phyloP scores from a whole-genome alignment of 2,113 vertebrate genomes.

The Rynchops niger region DNA sequence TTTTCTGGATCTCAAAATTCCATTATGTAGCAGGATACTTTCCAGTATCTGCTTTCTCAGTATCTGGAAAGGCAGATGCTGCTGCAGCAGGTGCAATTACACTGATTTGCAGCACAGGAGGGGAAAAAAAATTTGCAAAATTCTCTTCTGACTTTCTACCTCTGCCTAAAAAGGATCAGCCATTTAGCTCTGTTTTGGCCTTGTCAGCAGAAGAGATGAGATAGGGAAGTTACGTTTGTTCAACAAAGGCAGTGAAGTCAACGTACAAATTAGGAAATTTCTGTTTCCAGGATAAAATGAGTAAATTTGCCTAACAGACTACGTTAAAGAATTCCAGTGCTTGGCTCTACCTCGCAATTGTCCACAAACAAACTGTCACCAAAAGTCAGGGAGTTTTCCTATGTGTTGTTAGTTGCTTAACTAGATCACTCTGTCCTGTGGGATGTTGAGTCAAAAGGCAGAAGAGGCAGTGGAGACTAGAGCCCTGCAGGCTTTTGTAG shows the following conservation, averaged over 20 bases:
- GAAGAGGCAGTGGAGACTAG: not conserved
- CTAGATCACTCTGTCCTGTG: not conserved
- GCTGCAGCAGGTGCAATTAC: constrained; percentile 9
- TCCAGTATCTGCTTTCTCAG: constrained; percentile 10
- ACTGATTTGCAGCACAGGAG: not conserved
- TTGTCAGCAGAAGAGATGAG: not conserved
- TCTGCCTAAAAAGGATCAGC: not conserved
- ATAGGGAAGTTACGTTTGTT: not conserved
- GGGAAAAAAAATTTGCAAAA: not conserved
- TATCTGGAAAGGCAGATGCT: constrained; percentile 31
- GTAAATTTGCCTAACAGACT: not conserved
- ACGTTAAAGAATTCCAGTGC: not conserved
- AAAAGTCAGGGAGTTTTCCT: not conserved
- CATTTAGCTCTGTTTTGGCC: not conserved
- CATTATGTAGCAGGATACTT: not conserved
- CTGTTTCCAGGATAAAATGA: not conserved
- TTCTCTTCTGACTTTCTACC: not conserved
- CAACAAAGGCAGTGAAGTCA: not conserved
- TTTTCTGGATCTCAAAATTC: not conserved
- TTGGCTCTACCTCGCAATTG: not conserved
- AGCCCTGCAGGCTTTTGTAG: not conserved
- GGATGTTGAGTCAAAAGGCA: not conserved
- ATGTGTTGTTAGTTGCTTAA: not conserved
- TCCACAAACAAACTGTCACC: not conserved
- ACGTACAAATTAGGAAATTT: not conserved